Conservation (phyloP, 2,113 vertebrate species). For the Herpetotheres cachinnans region DNA sequence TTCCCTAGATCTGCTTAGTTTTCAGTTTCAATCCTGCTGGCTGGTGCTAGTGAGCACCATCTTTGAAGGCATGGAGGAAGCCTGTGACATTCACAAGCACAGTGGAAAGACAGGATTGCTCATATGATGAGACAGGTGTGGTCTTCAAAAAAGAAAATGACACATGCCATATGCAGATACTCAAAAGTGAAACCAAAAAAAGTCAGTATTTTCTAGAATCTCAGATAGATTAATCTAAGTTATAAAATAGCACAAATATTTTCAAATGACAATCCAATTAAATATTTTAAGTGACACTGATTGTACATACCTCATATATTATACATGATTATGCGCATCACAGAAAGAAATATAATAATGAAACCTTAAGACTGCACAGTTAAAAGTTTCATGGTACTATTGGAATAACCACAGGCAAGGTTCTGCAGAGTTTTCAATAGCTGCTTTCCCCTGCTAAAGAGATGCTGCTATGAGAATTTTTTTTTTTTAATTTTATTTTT, state of each 20-base stretch:
- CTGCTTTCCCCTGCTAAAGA: not conserved
- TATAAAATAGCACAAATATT: not conserved
- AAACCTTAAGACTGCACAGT: not conserved
- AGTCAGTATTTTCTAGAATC: not conserved
- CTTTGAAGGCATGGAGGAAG: not conserved
- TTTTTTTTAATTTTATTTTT: not conserved
- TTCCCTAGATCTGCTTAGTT: not conserved
- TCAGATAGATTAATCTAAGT: not conserved
- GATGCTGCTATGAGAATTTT: not conserved
- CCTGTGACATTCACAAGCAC: not conserved
- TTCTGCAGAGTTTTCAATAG: not conserved
- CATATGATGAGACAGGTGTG: not conserved
- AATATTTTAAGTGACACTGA: not conserved
- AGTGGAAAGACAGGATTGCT: not conserved
- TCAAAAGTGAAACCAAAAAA: not conserved
- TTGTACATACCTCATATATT: not conserved
- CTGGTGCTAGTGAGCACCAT: not conserved
- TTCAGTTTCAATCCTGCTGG: not conserved
- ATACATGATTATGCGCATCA: not conserved
- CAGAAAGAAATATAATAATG: not conserved
- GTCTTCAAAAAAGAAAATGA: not conserved
- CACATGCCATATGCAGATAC: not conserved
- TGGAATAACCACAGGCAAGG: not conserved
- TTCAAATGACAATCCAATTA: not conserved
- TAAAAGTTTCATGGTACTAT: not conserved